Percentiles rank a stretch among this genome's conserved stretches.
Conservation (phyloP, 1,140 invertebrate genomes). For the Zaprionus camerounensis region DNA sequence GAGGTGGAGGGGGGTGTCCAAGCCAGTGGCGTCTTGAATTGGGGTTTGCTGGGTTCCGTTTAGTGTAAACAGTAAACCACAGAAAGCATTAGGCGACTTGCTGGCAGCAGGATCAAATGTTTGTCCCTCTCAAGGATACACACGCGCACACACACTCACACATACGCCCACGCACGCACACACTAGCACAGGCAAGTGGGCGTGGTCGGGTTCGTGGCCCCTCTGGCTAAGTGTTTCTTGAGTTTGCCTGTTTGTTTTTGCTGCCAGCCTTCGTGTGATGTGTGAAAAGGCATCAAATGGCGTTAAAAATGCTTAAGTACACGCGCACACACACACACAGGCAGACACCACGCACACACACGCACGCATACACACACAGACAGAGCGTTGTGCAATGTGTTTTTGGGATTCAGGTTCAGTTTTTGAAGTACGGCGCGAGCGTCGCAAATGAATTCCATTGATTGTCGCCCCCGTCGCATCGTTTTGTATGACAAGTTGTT, state of each 20-base stretch:
- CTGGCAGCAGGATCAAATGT: slow-evolving; percentile 50
- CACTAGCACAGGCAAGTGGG: slow-evolving; percentile 24
- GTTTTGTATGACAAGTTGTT: slow-evolving; percentile 77
- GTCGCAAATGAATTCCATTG: slow-evolving; percentile 74
- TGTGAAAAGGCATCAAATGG: slow-evolving; percentile 82
- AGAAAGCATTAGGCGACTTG: slow-evolving; percentile 52
- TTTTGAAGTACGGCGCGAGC: slow-evolving; percentile 26
- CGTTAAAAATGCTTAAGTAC: slow-evolving; percentile 81
- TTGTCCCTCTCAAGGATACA: slow-evolving; percentile 29
- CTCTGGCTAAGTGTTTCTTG: slow-evolving; percentile 75
- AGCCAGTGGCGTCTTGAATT: slow-evolving; percentile 6
- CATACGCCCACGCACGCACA: slow-evolving; percentile 18
- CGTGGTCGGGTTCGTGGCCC: slow-evolving; percentile 20
- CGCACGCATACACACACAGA: neutral
- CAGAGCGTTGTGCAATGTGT: neutral
- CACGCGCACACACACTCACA: slow-evolving; percentile 20
- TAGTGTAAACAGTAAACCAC: slow-evolving; percentile 54
- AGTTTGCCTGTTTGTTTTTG: slow-evolving; percentile 68
- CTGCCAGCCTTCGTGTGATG: slow-evolving; percentile 60
- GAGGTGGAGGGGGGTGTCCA: neutral
- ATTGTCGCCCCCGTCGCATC: slow-evolving; percentile 70
- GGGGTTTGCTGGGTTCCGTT: slow-evolving; percentile 22
- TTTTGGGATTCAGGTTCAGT: slow-evolving; percentile 22
- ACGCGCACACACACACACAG: slow-evolving; percentile 36
- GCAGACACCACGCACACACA: slow-evolving; percentile 18